A percentile compares a stretch with the other conserved stretches of the same genome.
phyloP scores from a whole-genome alignment of 2,113 vertebrate genomes.

The Malurus elegans region DNA sequence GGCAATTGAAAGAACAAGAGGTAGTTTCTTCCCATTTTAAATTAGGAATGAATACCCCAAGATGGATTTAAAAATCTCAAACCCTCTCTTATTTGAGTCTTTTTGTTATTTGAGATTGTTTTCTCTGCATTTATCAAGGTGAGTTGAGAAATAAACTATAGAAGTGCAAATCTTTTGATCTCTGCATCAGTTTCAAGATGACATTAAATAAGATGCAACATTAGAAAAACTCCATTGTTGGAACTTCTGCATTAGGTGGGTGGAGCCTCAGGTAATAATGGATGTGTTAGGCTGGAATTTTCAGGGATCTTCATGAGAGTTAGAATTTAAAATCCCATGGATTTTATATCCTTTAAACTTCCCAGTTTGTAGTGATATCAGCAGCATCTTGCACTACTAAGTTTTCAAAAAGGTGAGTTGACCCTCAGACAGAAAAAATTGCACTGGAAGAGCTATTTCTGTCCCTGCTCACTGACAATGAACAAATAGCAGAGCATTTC shows the following conservation, averaged over 20 bases:
- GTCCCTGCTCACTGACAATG: conserved; percentile 20
- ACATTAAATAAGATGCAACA: not conserved
- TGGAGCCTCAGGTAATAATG: not conserved
- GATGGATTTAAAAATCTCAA: not conserved
- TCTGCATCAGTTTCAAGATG: not conserved
- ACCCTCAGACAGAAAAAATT: not conserved
- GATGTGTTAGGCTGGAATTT: not conserved
- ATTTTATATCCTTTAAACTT: not conserved
- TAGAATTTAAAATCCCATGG: not conserved
- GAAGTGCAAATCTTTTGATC: not conserved
- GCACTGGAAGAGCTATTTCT: conserved; percentile 14
- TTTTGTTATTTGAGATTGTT: not conserved
- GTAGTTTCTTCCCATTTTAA: not conserved
- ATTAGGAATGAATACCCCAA: not conserved
- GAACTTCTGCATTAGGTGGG: not conserved
- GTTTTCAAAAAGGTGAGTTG: not conserved
- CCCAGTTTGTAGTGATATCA: not conserved
- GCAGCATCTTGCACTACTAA: not conserved
- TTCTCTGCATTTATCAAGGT: not conserved
- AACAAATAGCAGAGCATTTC: conserved; percentile 32
- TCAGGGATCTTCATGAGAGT: not conserved
- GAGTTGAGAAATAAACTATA: not conserved
- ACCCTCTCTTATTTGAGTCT: not conserved
- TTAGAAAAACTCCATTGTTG: not conserved
- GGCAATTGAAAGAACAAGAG: not conserved